These are phyloP conservation scores for Hippolais icterina DNA, from an alignment of 2,113 vertebrate species.

Conservation along the genomic window DNA sequence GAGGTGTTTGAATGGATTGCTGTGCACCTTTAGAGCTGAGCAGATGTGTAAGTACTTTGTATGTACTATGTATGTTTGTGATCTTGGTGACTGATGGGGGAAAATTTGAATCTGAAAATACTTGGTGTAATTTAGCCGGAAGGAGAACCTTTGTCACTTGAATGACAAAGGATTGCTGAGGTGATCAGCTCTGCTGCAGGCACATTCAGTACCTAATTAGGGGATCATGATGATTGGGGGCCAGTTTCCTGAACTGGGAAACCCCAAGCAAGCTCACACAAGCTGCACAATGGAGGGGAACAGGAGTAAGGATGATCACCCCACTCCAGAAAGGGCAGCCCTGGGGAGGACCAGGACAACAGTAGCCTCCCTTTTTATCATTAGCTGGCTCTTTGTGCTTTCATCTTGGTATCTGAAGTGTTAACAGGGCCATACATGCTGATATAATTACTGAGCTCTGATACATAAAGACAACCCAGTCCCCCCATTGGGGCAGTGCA, in stretches of 20 bases:
- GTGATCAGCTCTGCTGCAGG: not conserved
- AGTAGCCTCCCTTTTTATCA: not conserved
- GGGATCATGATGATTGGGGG: rapidly evolving
- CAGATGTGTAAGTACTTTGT: not conserved
- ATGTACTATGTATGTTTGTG: not conserved
- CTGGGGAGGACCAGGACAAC: not conserved
- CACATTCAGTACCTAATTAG: not conserved
- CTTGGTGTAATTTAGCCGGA: not conserved
- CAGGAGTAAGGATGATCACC: not conserved
- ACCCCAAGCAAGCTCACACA: not conserved
- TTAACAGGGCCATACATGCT: not conserved
- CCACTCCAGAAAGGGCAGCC: not conserved
- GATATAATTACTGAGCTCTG: not conserved
- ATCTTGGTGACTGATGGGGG: not conserved
- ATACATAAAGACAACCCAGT: not conserved
- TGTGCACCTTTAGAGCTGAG: not conserved
- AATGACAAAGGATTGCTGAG: not conserved
- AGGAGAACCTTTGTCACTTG: not conserved
- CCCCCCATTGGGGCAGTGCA: rapidly evolving
- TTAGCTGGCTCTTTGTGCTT: not conserved
- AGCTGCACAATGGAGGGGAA: not conserved
- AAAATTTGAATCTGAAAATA: not conserved
- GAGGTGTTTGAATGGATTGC: not conserved
- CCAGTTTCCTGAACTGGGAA: rapidly evolving
- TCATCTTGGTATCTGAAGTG: not conserved